Evolutionary conservation across 2,888 invertebrate genomes (phyloP).

Genomic region (Gastrophysa polygoni): DNA sequence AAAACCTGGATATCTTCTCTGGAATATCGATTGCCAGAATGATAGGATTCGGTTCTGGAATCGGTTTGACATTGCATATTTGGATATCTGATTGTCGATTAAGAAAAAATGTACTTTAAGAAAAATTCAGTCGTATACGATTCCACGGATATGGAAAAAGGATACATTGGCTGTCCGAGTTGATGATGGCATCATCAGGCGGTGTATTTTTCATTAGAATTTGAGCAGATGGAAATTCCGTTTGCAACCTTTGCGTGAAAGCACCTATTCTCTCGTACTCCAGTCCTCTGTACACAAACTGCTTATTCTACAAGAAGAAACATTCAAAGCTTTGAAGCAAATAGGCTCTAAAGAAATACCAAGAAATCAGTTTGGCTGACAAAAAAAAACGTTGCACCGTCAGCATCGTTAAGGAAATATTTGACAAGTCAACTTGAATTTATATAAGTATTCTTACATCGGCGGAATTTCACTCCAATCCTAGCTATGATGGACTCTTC

Average conservation of each 20-base stretch:
- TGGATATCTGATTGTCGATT: conserved; percentile 74
- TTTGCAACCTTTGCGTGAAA: conserved; percentile 90
- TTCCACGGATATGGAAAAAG: conserved; percentile 43
- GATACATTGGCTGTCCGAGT: conserved; percentile 86
- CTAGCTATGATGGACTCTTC: too few species aligned
- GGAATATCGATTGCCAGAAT: conserved; percentile 70
- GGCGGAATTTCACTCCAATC: too few species aligned
- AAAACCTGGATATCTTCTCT: conserved; percentile 86
- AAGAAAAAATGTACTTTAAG: conserved; percentile 4
- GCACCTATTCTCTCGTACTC: conserved; percentile 95
- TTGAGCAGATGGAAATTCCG: conserved; percentile 94
- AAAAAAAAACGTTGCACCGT: too few species aligned
- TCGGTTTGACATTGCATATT: conserved; percentile 92
- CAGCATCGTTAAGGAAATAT: too few species aligned
- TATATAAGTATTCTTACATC: too few species aligned
- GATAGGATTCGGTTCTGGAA: conserved; percentile 71
- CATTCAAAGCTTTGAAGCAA: conserved; percentile 6
- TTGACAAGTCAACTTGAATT: too few species aligned
- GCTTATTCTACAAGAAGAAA: conserved; percentile 75
- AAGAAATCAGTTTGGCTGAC: too few species aligned
- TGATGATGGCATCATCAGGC: conserved; percentile 84
- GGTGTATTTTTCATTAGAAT: conserved; percentile 90
- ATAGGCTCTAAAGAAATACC: too few species aligned
- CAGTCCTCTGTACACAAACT: conserved; percentile 92
- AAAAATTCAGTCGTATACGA: background rate